Evolutionary conservation across 1,140 invertebrate genomes (phyloP), one percentile per base, ranked within the genome.

Genomic region (Littorina saxatilis): DNA sequence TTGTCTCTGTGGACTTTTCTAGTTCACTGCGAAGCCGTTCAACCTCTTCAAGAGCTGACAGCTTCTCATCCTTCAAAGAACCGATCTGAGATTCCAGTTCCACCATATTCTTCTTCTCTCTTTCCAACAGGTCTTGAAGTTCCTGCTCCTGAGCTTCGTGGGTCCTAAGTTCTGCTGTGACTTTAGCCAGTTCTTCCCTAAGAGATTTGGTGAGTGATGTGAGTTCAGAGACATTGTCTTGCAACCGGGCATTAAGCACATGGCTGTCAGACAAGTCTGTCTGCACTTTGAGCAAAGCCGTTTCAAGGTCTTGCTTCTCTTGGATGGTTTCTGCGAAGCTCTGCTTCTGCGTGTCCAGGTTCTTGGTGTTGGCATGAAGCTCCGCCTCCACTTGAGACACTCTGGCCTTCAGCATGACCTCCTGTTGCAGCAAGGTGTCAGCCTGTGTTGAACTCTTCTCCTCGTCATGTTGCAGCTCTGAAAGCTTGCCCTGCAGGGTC

Each of bases 31-130:
- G 35, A 1, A 78, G 76, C 23, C 32, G 17, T 40, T 39, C 35
- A 29, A 27, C 39, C 13, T 43, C n/a, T 43, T 17, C 58, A n/a
- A n/a, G 15, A 43, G 39, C 55, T n/a, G 52, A 43, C 29, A 63
- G n/a, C 29, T 27, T 78, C n/a, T 61, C 20, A 20, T 78, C 55
- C 58, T 78, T 78, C 39, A 78, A 72, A 74, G 79, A 63, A 76
- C 58, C 80, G 76, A 83, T 81, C 72, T 52, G 70, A 29, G 58
- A 76, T 81, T 70, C 83, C 79, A 82, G 77, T 35, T 82, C 83
- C 81, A 77, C 82, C 73, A 63, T 32, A 72, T 55, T 55, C 13
- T 39, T 80, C 80, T 63, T 77, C 61, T 83, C 86, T 79, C 55
- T 63, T 72, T 61, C 75, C 37, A 76, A 27, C 47, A 82, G 39